Evolutionary conservation across 1,140 invertebrate species (phyloP).

Genomic region (Drosophila sturtevanti): DNA sequence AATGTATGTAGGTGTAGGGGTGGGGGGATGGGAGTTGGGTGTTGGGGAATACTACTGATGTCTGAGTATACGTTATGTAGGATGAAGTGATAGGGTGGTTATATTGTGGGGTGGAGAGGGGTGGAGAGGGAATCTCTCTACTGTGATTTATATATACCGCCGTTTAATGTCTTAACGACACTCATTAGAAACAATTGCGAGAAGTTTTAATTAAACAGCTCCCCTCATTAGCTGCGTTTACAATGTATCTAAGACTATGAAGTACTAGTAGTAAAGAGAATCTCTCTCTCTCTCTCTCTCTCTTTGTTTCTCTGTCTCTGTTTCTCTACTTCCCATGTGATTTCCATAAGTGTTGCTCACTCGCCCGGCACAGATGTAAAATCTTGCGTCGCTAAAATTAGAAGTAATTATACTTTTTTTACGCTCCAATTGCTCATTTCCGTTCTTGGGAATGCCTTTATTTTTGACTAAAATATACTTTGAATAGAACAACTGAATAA

Average conservation of each 20-base stretch:
- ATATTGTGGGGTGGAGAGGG: neutral
- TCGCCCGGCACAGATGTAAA: conserved; percentile 34
- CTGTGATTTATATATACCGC: conserved; percentile 75
- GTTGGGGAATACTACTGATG: conserved; percentile 23
- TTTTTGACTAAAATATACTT: neutral
- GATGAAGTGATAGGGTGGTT: neutral
- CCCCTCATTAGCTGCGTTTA: conserved; percentile 48
- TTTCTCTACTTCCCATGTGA: conserved; percentile 12
- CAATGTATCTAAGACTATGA: conserved; percentile 10
- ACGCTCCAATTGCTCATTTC: conserved; percentile 78
- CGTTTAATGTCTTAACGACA: conserved; percentile 74
- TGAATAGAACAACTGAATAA: neutral
- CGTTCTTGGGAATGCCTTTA: conserved; percentile 44
- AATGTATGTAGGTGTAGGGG: conserved; percentile 32
- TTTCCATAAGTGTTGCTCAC: conserved; percentile 60
- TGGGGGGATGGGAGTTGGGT: conserved; percentile 5
- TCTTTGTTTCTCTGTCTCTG: conserved; percentile 7
- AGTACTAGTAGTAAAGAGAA: neutral
- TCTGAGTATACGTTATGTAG: neutral
- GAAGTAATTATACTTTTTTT: conserved; percentile 66
- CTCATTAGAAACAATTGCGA: conserved; percentile 79
- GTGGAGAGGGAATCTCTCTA: conserved; percentile 7
- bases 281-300: neutral
- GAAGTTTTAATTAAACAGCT: conserved; percentile 78
- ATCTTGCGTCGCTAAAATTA: conserved; percentile 45